phyloP scores from a whole-genome alignment of 2,797 vertebrate genomes.

The Cephalopachus bancanus region DNA sequence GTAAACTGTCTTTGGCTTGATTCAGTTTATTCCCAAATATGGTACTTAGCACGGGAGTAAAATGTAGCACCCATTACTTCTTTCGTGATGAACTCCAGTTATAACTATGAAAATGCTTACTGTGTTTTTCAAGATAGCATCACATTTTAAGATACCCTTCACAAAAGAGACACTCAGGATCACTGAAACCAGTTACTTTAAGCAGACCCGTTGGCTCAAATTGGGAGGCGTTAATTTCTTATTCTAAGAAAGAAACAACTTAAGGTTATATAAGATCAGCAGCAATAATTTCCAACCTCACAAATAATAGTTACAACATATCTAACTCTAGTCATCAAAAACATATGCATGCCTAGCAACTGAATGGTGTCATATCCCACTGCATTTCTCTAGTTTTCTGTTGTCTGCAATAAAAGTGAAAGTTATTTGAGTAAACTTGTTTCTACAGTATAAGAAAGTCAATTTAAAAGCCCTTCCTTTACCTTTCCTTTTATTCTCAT shows the following conservation, averaged over 20 bases:
- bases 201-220: not conserved
- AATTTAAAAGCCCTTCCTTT: conserved; percentile 38
- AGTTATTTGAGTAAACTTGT: conserved; percentile 42
- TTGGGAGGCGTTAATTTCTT: not conserved
- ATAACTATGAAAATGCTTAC: conserved; percentile 42
- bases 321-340: conserved; percentile 64
- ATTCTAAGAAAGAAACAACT: conserved; percentile 59
- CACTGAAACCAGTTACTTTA: conserved; percentile 60
- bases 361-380: conserved; percentile 8
- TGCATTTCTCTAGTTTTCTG: conserved; percentile 52
- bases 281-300: conserved; percentile 54
- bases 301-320: conserved; percentile 45
- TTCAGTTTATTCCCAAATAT: conserved; percentile 35
- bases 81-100: conserved; percentile 63
- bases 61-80: conserved; percentile 46
- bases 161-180: conserved; percentile 4
- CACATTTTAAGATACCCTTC: conserved; percentile 50
- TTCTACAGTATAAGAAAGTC: not conserved
- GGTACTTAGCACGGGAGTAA: not conserved
- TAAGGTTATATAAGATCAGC: conserved; percentile 36
- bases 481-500: not conserved
- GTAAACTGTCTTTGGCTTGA: conserved; percentile 1
- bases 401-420: conserved; percentile 60
- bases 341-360: conserved; percentile 15
- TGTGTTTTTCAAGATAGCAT: conserved; percentile 50